Evolutionary conservation across 23 tunicate species (phyloP), one percentile per base, ranked within the genome.

Genomic region (Ciona savignyi): DNA sequence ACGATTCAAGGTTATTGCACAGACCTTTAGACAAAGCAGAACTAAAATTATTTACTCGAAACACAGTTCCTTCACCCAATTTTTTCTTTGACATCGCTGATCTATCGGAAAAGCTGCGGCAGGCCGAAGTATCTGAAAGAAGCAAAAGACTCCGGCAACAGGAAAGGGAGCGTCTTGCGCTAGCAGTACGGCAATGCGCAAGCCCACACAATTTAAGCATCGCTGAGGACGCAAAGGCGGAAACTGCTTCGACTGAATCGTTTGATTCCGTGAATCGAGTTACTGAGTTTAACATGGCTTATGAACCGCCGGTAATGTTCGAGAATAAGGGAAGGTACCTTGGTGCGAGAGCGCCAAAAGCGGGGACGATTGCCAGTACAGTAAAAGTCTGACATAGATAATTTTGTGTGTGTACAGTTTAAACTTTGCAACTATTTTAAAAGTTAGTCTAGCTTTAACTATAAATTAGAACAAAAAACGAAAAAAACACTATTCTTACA

Each of bases 61-160:
- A 69, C 27, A 48, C 73, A 27, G 74, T 74, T 34, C 93, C 93
- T 0, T 86, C 93, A 3, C 66, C 33, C 9, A 74, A 86, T 77
- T 86, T 78, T 35, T 86, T 86, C 27, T 86, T 78, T 34, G 82
- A 86, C 42, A 79, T 86, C 27, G 76, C 80, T 25, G 93, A 86
- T 30, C 73, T 86, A 29, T 74, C 82, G 32, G 81, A 62, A 62
- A 76, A 83, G n/a, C 21, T 86, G 27, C 80, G 78, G 6, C 34
- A 49, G 19, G 25, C 72, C 35, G 78, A 77, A 22, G 11, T 77
- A 22, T 23, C 63, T 0, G 72, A 74, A 42, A 27, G 74, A 29
- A 0, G 42, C 4, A 29, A 25, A 30, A 31, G 71, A n/a, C 30
- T 42, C 60, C 35, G 33, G 65, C 65, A 74, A 65, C 35, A 49